Conservation (phyloP, 2,888 invertebrate genomes). For the Cephus sareptanus region DNA sequence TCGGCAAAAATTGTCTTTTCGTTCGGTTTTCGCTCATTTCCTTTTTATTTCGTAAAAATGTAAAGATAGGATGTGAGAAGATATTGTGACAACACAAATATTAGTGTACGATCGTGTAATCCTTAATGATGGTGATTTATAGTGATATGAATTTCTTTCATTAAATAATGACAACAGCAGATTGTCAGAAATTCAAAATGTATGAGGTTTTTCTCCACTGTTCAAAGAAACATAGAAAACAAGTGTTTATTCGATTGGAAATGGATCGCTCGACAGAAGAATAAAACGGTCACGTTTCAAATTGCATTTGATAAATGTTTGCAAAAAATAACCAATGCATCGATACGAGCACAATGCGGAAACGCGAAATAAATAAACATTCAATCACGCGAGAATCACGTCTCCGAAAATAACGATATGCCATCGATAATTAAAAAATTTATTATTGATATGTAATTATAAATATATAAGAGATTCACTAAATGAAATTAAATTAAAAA, state of each 20-base stretch:
- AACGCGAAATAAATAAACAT: background rate
- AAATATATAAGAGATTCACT: background rate
- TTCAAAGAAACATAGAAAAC: conserved; percentile 12
- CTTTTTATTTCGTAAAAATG: no score
- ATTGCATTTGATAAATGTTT: conserved; percentile 38
- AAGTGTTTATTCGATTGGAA: conserved; percentile 22
- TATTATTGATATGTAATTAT: background rate
- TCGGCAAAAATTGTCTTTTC: background rate
- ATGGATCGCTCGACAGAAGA: conserved; percentile 33
- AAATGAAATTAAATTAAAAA: background rate
- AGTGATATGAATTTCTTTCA: background rate
- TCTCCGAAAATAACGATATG: background rate
- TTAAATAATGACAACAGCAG: background rate
- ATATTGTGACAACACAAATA: no score
- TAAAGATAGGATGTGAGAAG: no score
- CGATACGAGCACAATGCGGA: background rate
- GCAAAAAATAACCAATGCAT: conserved; percentile 18
- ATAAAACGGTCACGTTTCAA: conserved; percentile 22
- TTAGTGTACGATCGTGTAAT: background rate
- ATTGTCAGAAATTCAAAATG: background rate
- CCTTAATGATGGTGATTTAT: background rate
- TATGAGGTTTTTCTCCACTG: background rate
- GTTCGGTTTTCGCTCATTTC: no score
- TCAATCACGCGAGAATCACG: background rate
- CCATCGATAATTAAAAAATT: background rate